Evolutionary conservation across 2,888 invertebrate genomes (phyloP).

Genomic region (Agonum fuliginosum): DNA sequence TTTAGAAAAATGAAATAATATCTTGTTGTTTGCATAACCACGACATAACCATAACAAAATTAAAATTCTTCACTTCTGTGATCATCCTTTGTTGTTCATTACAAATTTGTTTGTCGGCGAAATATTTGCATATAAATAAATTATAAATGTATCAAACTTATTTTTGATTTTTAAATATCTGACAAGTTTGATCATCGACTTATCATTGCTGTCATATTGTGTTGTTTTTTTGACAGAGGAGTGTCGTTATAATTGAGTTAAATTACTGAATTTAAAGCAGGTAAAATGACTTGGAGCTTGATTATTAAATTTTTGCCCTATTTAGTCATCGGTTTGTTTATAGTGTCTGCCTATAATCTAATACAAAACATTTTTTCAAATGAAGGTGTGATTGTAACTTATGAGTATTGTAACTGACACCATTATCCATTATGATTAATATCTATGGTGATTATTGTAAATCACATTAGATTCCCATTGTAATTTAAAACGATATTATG

Average conservation of each 20-base stretch:
- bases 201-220: not conserved
- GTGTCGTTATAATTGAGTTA: not conserved
- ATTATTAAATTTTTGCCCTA: not conserved
- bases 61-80: not conserved
- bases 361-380: not conserved
- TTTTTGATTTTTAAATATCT: slow-evolving; percentile 1
- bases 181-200: not conserved
- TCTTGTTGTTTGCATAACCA: no score
- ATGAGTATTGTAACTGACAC: not conserved
- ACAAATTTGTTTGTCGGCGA: not conserved
- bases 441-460: not conserved
- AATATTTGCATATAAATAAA: not conserved
- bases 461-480: not conserved
- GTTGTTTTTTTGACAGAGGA: not conserved
- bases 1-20: no score
- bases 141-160: not conserved
- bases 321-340: slow-evolving; percentile 1
- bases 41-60: not conserved
- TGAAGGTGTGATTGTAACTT: not conserved
- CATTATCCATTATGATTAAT: not conserved
- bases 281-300: not conserved
- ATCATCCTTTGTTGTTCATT: not conserved
- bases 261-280: not conserved
- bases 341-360: no score
- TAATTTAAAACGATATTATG: not conserved